phyloP scores from a whole-genome alignment of 2,797 vertebrate species.

The Dendrocincla fuliginosa region DNA sequence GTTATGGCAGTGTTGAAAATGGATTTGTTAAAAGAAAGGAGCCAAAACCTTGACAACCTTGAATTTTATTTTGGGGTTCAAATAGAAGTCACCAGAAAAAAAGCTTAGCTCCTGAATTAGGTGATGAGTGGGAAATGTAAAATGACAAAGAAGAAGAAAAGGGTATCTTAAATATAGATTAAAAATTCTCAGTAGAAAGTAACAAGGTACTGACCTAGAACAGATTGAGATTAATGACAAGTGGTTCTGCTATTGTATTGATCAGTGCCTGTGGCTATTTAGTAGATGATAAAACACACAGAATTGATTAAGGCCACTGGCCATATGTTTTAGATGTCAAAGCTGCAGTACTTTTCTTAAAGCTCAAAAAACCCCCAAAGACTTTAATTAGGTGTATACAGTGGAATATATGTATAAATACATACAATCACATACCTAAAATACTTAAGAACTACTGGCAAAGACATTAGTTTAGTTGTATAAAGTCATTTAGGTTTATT shows the following conservation, averaged over 20 bases:
- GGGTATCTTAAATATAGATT: neutral
- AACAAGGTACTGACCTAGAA: neutral
- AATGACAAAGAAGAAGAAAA: neutral
- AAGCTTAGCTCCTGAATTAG: neutral
- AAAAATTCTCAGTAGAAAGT: neutral
- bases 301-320: neutral
- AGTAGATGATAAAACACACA: slow-evolving; percentile 9
- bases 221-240: slow-evolving; percentile 34
- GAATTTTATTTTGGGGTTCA: neutral
- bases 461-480: neutral
- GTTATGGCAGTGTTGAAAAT: neutral
- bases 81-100: neutral
- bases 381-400: neutral
- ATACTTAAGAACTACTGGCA: neutral
- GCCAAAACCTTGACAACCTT: neutral
- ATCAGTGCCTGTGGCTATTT: slow-evolving; percentile 10
- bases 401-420: neutral
- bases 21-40: neutral
- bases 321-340: neutral
- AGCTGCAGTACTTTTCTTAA: neutral
- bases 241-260: neutral
- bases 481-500: neutral
- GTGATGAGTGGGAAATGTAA: neutral
- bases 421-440: neutral
- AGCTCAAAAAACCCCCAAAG: neutral